Base-by-base conservation (phyloP, 2,113 vertebrate genomes). In the Onychostruthus taczanowskii region DNA sequence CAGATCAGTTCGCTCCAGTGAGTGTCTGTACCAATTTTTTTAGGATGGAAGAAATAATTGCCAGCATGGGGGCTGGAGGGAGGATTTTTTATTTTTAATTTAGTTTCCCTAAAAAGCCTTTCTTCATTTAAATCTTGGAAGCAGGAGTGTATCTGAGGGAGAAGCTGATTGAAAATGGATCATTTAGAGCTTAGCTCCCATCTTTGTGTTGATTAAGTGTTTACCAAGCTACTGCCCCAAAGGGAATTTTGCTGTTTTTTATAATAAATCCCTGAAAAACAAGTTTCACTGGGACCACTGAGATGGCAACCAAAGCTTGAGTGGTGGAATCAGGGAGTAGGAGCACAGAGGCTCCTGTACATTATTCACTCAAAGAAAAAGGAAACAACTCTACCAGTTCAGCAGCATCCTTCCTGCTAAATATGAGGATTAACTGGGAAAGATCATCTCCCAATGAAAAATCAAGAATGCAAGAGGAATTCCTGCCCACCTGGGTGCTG, bases 41-140 rank as follows among this genome's bases (percentile, higher is more conserved):
- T 59, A 93, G 89, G 81, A 87, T 31, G 90, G 93, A 77, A 78
- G 67, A 84, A 92, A 92, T 94, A 96, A 97, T 89, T 95, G 55
- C 72, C 63, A 67, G 41, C 56, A 28, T 69, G 68, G 59, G 55
- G 81, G 74, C 31, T 90, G 84, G 56, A 84, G 83, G 72, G 28
- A 89, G 59, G 73, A n/a, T 6, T 41, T 83, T 81, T 90, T 87
- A 72, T 74, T 94, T 93, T 96, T 92, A 78, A 80, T 90, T 87
- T 73, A 43, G 47, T 90, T 89, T 50, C 87, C 69, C 46, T 77
- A 79, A 87, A 92, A 94, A 84, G 30, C 27, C 52, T 82, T 95
- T 81, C 88, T 91, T 93, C 73, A n/a, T 76, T 96, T 93, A 70
- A 91, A 92, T 92, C 66, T 64, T 43, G 63, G 70, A 84, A 93